These are phyloP conservation scores for Lonchura striata DNA, from an alignment of 2,113 vertebrate genomes.

Conservation along the genomic window DNA sequence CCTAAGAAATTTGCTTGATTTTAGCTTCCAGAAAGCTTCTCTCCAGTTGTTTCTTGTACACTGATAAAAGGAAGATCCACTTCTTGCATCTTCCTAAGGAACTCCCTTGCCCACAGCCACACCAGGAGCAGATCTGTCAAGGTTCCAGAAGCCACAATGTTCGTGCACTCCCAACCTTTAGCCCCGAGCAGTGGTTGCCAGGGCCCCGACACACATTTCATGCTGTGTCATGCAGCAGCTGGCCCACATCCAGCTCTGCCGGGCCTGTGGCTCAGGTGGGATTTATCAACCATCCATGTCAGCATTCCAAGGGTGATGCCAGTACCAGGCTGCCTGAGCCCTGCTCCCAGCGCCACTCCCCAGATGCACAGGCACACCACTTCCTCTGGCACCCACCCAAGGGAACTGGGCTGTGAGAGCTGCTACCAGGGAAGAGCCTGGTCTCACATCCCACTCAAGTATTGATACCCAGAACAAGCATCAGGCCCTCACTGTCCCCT, in stretches of 20 bases:
- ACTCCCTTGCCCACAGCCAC: neutral
- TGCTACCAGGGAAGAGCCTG: neutral
- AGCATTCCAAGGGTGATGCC: neutral
- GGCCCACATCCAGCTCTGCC: neutral
- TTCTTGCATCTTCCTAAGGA: neutral
- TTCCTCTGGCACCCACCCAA: neutral
- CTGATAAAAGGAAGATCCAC: neutral
- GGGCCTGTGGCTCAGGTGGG: neutral
- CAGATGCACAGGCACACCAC: neutral
- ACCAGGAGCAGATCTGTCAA: neutral
- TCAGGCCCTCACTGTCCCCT: neutral
- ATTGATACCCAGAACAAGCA: neutral
- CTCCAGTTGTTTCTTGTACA: neutral
- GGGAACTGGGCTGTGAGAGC: neutral
- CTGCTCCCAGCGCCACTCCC: neutral
- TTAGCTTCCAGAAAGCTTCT: neutral
- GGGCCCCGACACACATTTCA: neutral
- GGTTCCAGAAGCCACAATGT: rapidly evolving
- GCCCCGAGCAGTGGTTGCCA: neutral
- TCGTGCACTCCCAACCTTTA: neutral
- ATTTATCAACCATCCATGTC: rapidly evolving
- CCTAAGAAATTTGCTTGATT: neutral
- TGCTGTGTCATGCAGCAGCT: neutral
- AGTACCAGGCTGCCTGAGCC: neutral
- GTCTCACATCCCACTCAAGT: neutral